Conservation (phyloP, 2,888 invertebrate species). For the Agrotis puta region DNA sequence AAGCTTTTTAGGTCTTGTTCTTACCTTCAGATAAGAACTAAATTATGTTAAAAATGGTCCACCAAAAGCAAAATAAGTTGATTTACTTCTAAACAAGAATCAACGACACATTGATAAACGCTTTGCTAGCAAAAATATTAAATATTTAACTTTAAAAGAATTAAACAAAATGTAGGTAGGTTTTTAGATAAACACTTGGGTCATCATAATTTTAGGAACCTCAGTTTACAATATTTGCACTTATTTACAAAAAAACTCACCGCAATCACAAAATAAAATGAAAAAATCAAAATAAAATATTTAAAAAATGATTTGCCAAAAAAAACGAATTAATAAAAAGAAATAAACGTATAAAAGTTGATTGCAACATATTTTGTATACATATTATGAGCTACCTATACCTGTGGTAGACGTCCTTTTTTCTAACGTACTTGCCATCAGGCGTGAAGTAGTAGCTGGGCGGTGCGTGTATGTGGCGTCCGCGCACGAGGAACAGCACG, state of each 20-base stretch:
- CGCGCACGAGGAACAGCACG: slow-evolving; percentile 86
- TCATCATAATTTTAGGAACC: slow-evolving; percentile 70
- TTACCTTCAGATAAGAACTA: neutral
- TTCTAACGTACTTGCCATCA: slow-evolving; percentile 88
- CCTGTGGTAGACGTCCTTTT: slow-evolving; percentile 87
- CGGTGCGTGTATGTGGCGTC: slow-evolving; percentile 86
- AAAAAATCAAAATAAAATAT: slow-evolving; percentile 44
- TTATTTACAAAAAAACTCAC: slow-evolving; percentile 43
- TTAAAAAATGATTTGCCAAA: slow-evolving; percentile 17
- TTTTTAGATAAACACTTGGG: slow-evolving; percentile 15
- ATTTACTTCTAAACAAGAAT: slow-evolving; percentile 1
- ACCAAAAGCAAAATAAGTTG: slow-evolving; percentile 9
- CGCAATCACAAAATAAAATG: slow-evolving; percentile 42
- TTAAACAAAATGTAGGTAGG: slow-evolving; percentile 14
- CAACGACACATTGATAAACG: slow-evolving; percentile 12
- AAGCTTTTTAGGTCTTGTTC: neutral
- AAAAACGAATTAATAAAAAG: slow-evolving; percentile 53
- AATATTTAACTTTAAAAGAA: slow-evolving; percentile 22
- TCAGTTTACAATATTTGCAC: slow-evolving; percentile 49
- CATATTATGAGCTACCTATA: slow-evolving; percentile 80
- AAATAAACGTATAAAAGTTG: slow-evolving; percentile 32
- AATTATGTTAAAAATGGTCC: neutral
- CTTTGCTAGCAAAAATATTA: slow-evolving; percentile 16
- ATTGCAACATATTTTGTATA: slow-evolving; percentile 36
- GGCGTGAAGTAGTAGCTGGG: slow-evolving; percentile 88